A percentile compares a stretch with the other conserved stretches of the same genome.
phyloP scores from a whole-genome alignment of 1,140 invertebrate species.

The Sminthurinus signatus region DNA sequence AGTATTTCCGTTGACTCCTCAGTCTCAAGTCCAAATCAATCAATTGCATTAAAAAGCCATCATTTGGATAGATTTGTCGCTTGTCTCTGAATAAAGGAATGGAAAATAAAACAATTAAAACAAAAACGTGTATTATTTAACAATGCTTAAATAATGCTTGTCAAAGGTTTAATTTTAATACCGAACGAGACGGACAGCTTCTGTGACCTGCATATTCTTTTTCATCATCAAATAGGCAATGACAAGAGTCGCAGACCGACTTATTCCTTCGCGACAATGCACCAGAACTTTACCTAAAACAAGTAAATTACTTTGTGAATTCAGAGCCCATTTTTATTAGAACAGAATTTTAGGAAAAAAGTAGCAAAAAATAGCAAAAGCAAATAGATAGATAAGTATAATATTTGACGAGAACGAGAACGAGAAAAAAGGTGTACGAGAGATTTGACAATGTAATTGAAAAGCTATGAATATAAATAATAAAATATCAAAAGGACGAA shows the following conservation, averaged over 20 bases:
- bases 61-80: conserved; percentile 31
- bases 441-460: too few species aligned
- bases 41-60: conserved; percentile 33
- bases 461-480: too few species aligned
- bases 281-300: conserved; percentile 47
- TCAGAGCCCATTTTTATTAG: neutral
- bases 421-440: too few species aligned
- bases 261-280: conserved; percentile 49
- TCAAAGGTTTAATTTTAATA: conserved; percentile 26
- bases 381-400: too few species aligned
- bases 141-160: too few species aligned
- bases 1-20: neutral
- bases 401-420: too few species aligned
- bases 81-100: too few species aligned
- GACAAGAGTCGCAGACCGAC: conserved; percentile 48
- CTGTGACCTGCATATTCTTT: conserved; percentile 45
- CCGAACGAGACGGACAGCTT: conserved; percentile 46
- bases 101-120: too few species aligned
- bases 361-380: too few species aligned
- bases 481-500: too few species aligned
- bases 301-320: neutral
- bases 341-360: too few species aligned
- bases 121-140: too few species aligned
- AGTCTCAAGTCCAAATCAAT: conserved; percentile 35
- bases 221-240: conserved; percentile 50